Conservation (phyloP, 2,113 vertebrate species). For the Neoarius graeffei region DNA sequence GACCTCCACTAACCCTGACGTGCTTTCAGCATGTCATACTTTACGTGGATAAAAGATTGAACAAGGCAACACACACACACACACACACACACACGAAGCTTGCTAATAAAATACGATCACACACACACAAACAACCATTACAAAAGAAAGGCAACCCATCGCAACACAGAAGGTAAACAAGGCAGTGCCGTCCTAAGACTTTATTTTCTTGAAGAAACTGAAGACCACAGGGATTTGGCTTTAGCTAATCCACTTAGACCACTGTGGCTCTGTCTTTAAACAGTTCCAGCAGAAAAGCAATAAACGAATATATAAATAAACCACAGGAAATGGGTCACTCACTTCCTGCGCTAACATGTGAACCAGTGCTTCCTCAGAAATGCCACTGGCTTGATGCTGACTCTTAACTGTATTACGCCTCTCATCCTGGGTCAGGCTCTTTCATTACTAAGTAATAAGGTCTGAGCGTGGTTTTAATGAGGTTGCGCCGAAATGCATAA, state of each 20-base stretch:
- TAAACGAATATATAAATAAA: slow-evolving; percentile 21
- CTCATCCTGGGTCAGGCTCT: slow-evolving; percentile 40
- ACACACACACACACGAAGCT: slow-evolving; percentile 12
- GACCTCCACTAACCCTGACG: slow-evolving; percentile 54
- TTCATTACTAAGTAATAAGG: slow-evolving; percentile 57
- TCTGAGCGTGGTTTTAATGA: slow-evolving; percentile 59
- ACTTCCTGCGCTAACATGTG: slow-evolving; percentile 48
- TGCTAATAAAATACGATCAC: slow-evolving; percentile 12
- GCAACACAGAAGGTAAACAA: slow-evolving; percentile 60
- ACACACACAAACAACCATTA: background rate
- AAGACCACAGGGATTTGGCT: slow-evolving; percentile 76
- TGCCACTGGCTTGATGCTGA: slow-evolving; percentile 33
- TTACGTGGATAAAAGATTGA: slow-evolving; percentile 40
- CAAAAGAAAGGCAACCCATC: background rate
- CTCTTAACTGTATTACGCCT: slow-evolving; percentile 49
- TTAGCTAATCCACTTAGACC: slow-evolving; percentile 81
- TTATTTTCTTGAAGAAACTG: slow-evolving; percentile 70
- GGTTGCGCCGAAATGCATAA: slow-evolving; percentile 52
- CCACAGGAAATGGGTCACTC: slow-evolving; percentile 49
- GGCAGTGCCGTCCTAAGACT: slow-evolving; percentile 60
- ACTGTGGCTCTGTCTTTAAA: slow-evolving; percentile 73
- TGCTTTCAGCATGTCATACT: slow-evolving; percentile 51
- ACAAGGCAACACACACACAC: slow-evolving; percentile 23
- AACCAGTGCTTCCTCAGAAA: slow-evolving; percentile 33
- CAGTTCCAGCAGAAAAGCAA: slow-evolving; percentile 32